These are phyloP conservation scores for Nothocercus nigrocapillus DNA, from an alignment of 2,113 vertebrate genomes.

Conservation along the genomic window DNA sequence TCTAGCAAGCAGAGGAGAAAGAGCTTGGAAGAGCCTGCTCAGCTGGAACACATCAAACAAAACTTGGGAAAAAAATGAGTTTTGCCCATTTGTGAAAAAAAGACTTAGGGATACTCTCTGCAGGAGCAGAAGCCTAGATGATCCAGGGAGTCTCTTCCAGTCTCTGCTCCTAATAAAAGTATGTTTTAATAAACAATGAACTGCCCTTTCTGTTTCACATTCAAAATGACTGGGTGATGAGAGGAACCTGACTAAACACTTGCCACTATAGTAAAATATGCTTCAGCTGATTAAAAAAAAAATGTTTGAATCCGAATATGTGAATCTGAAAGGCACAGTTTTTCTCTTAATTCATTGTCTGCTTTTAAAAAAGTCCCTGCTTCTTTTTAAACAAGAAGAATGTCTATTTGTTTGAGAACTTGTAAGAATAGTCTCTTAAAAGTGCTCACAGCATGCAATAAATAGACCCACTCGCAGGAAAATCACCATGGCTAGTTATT, in stretches of 20 bases:
- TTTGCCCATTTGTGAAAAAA: neutral
- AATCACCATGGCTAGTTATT: neutral
- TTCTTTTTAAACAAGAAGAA: neutral
- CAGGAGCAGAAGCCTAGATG: neutral
- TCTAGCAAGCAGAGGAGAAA: neutral
- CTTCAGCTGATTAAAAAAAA: neutral
- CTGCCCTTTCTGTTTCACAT: neutral
- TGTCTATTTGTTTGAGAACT: neutral
- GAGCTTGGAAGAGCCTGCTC: neutral
- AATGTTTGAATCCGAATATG: neutral
- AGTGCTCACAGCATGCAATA: neutral
- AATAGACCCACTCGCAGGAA: neutral
- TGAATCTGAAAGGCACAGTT: neutral
- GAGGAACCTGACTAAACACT: neutral
- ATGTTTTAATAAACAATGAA: neutral
- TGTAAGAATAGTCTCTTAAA: neutral
- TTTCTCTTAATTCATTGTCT: neutral
- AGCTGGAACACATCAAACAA: neutral
- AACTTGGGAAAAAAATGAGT: neutral
- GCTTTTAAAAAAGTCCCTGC: neutral
- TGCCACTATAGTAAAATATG: neutral
- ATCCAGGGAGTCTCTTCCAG: neutral
- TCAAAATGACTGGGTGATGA: neutral
- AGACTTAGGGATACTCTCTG: neutral
- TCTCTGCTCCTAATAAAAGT: neutral